phyloP scores from a whole-genome alignment of 1,140 invertebrate species.

The Brachionus paranguensis region DNA sequence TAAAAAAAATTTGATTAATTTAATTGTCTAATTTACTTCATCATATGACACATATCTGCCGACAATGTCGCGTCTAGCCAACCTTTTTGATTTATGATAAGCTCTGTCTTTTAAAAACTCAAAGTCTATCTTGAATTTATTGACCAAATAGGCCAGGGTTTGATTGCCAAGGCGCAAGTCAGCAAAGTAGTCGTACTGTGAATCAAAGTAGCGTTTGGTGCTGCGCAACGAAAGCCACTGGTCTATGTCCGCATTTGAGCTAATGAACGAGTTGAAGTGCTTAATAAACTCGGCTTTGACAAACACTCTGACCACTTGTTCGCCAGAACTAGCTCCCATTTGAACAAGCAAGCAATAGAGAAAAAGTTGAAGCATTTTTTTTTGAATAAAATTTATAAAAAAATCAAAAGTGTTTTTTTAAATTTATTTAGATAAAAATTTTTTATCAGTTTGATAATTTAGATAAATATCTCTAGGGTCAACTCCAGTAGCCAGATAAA shows the following conservation, averaged over 20 bases:
- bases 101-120: not conserved
- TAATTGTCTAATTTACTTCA: not conserved
- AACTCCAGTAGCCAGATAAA: slow-evolving; percentile 21
- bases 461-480: not conserved
- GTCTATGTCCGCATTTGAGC: not conserved
- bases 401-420: not conserved
- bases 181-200: not conserved
- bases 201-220: not conserved
- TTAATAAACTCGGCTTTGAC: not conserved
- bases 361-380: not conserved
- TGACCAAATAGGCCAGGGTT: not conserved
- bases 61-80: not conserved
- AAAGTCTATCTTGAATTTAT: not conserved
- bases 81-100: not conserved
- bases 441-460: not conserved
- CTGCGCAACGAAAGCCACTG: not conserved
- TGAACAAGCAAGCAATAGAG: not conserved
- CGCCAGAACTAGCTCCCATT: not conserved
- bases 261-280: not conserved
- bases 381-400: not conserved
- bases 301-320: not conserved
- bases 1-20: not conserved
- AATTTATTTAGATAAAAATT: not conserved
- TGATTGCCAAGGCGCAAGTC: not conserved
- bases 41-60: slow-evolving; percentile 6